Evolutionary conservation across 1,140 invertebrate genomes (phyloP).

Genomic region (Psilanteris sp.): DNA sequence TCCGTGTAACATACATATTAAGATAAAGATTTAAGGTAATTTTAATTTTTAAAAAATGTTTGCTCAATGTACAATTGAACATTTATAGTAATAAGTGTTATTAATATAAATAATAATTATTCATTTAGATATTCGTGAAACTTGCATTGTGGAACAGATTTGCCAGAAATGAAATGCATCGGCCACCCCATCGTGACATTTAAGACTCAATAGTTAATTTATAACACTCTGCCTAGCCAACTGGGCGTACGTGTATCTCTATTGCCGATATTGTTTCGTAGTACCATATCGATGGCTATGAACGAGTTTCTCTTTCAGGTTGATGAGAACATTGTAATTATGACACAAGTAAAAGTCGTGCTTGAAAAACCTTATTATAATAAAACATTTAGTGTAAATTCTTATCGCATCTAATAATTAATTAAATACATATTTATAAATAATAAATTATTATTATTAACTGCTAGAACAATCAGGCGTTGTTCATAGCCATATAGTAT

Average conservation of each 20-base stretch:
- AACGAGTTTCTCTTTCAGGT: slow-evolving; percentile 53
- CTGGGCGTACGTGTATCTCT: slow-evolving; percentile 45
- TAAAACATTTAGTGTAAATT: slow-evolving; percentile 33
- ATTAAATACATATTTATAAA: slow-evolving; percentile 9
- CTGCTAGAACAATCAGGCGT: too few relatives aligned
- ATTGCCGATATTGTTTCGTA: slow-evolving; percentile 44
- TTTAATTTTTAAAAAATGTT: too few relatives aligned
- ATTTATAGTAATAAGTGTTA: too few relatives aligned
- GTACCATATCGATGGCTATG: slow-evolving; percentile 35
- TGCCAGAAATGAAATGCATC: slow-evolving; percentile 49
- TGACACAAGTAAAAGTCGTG: slow-evolving; percentile 48
- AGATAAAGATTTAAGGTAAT: too few relatives aligned
- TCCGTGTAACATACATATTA: too few relatives aligned
- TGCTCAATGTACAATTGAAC: too few relatives aligned
- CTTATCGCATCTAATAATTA: slow-evolving; percentile 18
- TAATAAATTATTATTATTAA: too few relatives aligned
- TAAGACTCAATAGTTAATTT: slow-evolving; percentile 61
- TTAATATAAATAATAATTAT: too few relatives aligned
- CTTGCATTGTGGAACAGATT: slow-evolving; percentile 24
- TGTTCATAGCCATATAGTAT: too few relatives aligned
- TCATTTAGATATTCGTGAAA: too few relatives aligned
- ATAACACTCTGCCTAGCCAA: slow-evolving; percentile 36
- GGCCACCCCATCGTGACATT: slow-evolving; percentile 59
- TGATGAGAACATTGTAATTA: slow-evolving; percentile 58
- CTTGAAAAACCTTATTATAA: slow-evolving; percentile 21